phyloP scores from a whole-genome alignment of 2,888 invertebrate genomes.

The Nomada ruficornis region DNA sequence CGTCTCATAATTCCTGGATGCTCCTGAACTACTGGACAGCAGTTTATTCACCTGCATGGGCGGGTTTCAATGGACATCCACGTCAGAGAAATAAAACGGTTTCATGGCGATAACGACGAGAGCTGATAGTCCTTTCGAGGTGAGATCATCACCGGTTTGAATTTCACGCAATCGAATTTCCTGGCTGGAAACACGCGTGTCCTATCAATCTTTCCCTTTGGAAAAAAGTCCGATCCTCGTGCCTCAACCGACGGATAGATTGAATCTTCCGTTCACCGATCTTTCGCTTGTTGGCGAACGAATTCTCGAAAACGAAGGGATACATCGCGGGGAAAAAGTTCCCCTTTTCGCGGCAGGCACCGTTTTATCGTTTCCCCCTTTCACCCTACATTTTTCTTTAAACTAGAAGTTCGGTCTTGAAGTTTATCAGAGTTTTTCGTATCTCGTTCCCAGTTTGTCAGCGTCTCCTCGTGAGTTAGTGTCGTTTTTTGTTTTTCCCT shows the following conservation, averaged over 20 bases:
- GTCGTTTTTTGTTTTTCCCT: background rate
- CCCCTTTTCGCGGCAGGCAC: background rate
- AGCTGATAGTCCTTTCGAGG: conserved; percentile 23
- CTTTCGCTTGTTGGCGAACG: conserved; percentile 10
- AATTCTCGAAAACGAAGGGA: conserved; percentile 14
- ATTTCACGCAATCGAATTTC: conserved; percentile 44
- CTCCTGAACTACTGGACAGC: background rate
- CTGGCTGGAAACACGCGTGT: conserved; percentile 14
- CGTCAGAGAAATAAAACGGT: conserved; percentile 14
- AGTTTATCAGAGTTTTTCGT: background rate
- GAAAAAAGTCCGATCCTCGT: conserved; percentile 17
- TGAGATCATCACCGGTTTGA: conserved; percentile 36
- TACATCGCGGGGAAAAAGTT: background rate
- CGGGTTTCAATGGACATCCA: conserved; percentile 16
- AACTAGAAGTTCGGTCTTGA: background rate
- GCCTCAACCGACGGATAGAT: conserved; percentile 35
- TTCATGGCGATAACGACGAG: conserved; percentile 10
- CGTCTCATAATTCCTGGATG: conserved; percentile 42
- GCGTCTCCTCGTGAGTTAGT: background rate
- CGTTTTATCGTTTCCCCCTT: background rate
- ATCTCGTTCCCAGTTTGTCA: background rate
- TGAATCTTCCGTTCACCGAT: conserved; percentile 39
- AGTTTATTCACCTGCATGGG: conserved; percentile 22
- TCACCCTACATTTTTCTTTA: background rate
- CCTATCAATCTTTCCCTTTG: background rate